Evolutionary conservation across 2,113 vertebrate genomes (phyloP).

Genomic region (Campylomormyrus numenius): DNA sequence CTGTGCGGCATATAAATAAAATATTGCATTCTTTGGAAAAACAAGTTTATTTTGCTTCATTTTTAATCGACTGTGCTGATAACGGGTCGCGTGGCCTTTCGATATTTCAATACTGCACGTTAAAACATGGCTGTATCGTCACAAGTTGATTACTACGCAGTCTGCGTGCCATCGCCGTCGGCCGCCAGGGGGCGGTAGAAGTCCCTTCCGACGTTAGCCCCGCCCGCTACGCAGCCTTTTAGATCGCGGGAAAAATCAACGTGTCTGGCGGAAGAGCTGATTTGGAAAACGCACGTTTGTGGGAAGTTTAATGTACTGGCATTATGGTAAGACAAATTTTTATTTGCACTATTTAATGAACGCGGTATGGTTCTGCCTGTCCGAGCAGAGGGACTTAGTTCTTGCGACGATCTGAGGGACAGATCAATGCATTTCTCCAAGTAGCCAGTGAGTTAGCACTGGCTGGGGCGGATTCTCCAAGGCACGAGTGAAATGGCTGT

Average conservation of each 20-base stretch:
- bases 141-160: neutral
- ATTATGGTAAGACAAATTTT: neutral
- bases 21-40: slow-evolving; percentile 45
- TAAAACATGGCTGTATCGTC: neutral
- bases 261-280: neutral
- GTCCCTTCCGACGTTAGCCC: neutral
- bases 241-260: slow-evolving; percentile 5
- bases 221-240: neutral
- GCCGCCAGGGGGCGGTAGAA: neutral
- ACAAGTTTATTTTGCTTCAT: neutral
- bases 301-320: neutral
- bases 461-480: neutral
- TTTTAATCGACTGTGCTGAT: neutral
- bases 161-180: too few relatives aligned
- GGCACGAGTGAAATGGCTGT: neutral
- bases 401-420: neutral
- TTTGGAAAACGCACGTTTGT: neutral
- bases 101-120: neutral
- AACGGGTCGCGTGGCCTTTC: neutral
- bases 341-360: neutral
- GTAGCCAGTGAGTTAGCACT: neutral
- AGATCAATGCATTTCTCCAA: neutral
- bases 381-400: neutral
- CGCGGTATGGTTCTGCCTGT: neutral
- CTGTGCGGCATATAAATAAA: slow-evolving; percentile 49